Conservation (phyloP, 2,797 vertebrate species). For the Hozukius guyotensis region DNA sequence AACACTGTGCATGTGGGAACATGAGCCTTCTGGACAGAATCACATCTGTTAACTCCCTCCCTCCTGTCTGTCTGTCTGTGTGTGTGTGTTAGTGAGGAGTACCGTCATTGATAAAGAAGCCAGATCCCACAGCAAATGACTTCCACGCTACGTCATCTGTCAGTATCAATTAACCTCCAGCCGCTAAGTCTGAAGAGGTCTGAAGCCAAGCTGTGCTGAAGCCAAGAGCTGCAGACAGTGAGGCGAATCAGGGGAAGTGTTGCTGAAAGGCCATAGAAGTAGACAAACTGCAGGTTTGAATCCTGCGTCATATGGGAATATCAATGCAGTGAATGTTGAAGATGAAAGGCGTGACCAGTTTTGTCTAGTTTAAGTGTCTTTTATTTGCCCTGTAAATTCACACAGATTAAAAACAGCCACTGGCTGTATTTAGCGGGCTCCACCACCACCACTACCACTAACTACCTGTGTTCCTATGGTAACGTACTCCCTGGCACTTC, state of each 20-base stretch:
- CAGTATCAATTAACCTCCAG: constrained; percentile 55
- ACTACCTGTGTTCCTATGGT: constrained; percentile 44
- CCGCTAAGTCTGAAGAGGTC: constrained; percentile 31
- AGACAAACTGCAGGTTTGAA: neutral
- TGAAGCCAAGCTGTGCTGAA: constrained; percentile 20
- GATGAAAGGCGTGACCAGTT: neutral
- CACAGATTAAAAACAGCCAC: neutral
- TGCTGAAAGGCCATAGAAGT: constrained; percentile 7
- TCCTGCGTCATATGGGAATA: neutral
- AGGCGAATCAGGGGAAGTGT: constrained; percentile 26
- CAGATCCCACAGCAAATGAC: constrained; percentile 50
- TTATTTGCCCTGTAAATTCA: neutral
- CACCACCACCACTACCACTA: neutral
- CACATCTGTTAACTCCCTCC: constrained; percentile 36
- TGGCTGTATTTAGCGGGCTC: neutral
- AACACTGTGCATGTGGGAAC: constrained; percentile 16
- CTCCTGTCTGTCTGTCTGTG: constrained; percentile 5
- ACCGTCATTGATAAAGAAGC: constrained; percentile 66
- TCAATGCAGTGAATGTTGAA: neutral
- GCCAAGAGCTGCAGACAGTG: constrained; percentile 35
- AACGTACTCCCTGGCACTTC: constrained; percentile 13
- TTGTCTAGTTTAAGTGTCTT: neutral
- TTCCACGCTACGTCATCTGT: constrained; percentile 63
- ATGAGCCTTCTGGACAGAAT: constrained; percentile 40
- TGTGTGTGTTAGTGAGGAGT: neutral